Percentiles rank a stretch among this genome's conserved stretches.
These are phyloP conservation scores for Hippoglossus stenolepis DNA, from an alignment of 2,113 vertebrate genomes.

Conservation along the genomic window DNA sequence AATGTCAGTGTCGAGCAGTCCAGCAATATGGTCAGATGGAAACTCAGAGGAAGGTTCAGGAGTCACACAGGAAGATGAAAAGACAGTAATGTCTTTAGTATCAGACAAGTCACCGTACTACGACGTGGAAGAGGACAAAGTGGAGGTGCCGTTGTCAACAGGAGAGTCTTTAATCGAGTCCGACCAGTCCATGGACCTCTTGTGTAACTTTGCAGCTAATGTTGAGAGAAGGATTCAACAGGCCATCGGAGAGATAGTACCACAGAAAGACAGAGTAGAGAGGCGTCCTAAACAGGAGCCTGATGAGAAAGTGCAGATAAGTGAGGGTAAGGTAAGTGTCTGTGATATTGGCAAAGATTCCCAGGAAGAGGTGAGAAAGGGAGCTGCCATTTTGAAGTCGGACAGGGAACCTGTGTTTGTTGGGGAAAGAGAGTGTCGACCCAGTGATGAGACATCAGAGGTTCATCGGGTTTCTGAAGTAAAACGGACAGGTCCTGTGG, in stretches of 20 bases:
- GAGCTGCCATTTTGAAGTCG: background rate
- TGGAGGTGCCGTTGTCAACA: conserved; percentile 1
- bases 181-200: conserved; percentile 71
- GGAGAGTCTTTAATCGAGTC: conserved; percentile 8
- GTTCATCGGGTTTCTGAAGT: background rate
- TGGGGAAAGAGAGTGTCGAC: background rate
- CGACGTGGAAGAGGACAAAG: conserved; percentile 17
- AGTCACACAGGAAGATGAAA: background rate
- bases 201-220: conserved; percentile 71
- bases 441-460: conserved; percentile 1
- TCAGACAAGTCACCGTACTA: conserved; percentile 13
- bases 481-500: background rate
- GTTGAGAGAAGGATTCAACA: conserved; percentile 78
- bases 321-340: background rate
- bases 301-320: background rate
- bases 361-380: background rate
- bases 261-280: conserved; percentile 33
- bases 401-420: background rate
- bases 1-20: conserved; percentile 41
- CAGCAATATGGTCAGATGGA: conserved; percentile 31
- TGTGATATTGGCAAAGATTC: background rate
- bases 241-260: conserved; percentile 66
- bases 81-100: background rate
- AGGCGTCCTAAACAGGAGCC: background rate
- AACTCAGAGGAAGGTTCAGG: conserved; percentile 11